These are phyloP conservation scores for Phoenicopterus ruber DNA, from an alignment of 2,113 vertebrate species.

Conservation along the genomic window DNA sequence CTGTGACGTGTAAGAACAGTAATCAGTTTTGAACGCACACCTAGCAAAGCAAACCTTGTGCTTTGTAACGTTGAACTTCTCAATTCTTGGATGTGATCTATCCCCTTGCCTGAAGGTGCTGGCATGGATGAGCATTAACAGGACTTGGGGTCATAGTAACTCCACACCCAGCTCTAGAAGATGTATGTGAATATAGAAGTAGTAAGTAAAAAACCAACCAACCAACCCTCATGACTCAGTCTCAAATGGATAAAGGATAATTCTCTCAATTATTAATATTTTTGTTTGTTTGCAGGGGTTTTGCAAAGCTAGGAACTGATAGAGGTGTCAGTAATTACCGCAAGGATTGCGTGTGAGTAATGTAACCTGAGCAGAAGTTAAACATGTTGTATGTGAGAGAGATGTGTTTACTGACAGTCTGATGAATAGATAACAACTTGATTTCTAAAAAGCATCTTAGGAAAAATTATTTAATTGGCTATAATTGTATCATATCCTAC, in stretches of 20 bases:
- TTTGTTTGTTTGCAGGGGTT: background rate
- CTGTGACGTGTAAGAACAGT: background rate
- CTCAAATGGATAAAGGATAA: background rate
- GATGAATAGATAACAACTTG: conserved; percentile 34
- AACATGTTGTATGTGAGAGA: background rate
- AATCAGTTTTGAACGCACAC: background rate
- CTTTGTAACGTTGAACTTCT: background rate
- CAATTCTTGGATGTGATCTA: background rate
- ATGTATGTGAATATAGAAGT: background rate
- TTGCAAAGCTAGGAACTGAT: background rate
- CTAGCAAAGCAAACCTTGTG: background rate
- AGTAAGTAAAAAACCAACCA: background rate
- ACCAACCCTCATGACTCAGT: background rate
- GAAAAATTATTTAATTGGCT: conserved; percentile 27
- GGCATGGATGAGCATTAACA: background rate
- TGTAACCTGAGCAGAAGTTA: conserved; percentile 15
- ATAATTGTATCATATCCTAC: background rate
- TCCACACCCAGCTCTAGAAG: background rate
- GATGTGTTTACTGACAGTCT: conserved; percentile 22
- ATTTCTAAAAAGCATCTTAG: conserved; percentile 15
- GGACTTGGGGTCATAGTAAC: background rate
- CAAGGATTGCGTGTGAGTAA: background rate
- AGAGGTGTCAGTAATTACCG: background rate
- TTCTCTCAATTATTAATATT: background rate
- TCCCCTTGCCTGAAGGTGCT: background rate